Base-by-base conservation (phyloP, 2,113 vertebrate species). In the Indicator maculatus region DNA sequence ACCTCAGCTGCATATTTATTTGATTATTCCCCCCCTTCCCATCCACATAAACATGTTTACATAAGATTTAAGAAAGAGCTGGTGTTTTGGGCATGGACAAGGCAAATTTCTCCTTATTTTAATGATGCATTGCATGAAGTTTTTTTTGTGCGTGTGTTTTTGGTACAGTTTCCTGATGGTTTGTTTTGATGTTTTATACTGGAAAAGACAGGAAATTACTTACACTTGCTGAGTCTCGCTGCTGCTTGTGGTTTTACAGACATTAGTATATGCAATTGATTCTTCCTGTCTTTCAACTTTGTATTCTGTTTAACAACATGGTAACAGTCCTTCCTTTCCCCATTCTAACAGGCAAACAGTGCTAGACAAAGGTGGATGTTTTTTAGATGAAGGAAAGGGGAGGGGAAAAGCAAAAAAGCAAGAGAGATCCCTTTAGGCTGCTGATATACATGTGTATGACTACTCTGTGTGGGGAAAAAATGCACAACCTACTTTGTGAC, bases 251-350 rank as follows among this genome's bases (percentile, higher is more conserved):
- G 36, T 82, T 78, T 86, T 41, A 50, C 9, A 69, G 28, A 9
- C 7, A 3, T 55, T 18, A 13, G 26, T 14, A 26, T 12, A 38
- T 8, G 6, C 0, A 3, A 28, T 27, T 66, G 12, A 50, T 15
- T 53, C 27, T n/a, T 80, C 3, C 8, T 50, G 16, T 80, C 6
- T 61, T 76, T 39, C 18, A 41, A 13, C 14, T 5, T 6, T 17
- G 24, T 31, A 44, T 3, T 78, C 28, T 55, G 26, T n/a, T 75
- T 66, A 73, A 47, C 8, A 15, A 38, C 50, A 14, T 12, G 3
- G 3, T 52, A 67, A 9, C 7, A 28, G 12, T 28, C 11, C 2
- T 44, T 61, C 30, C 15, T 41, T 10, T 16, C 63, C 44, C 27
- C 17, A 23, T 41, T 60, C 17, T 5, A 45, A 39, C 17, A 33